Percentiles rank a stretch among this genome's conserved stretches.
Conservation (phyloP, 2,797 vertebrate species). For the Orestias chungarensis region DNA sequence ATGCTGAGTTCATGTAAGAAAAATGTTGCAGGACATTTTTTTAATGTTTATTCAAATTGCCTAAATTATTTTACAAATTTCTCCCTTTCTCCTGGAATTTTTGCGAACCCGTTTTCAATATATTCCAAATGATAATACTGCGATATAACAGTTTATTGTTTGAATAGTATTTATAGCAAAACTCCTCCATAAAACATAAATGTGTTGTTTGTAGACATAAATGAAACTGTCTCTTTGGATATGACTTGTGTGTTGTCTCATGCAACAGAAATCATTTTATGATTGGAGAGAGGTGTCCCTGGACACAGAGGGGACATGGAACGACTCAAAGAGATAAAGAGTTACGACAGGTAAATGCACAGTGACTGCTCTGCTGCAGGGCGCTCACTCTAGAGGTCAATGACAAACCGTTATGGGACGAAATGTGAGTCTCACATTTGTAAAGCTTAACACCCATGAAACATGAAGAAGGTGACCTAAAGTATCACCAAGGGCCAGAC, state of each 20-base stretch:
- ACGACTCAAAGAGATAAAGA: conserved; percentile 59
- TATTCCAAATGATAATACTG: background rate
- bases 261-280: conserved; percentile 30
- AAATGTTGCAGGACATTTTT: conserved; percentile 49
- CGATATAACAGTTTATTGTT: background rate
- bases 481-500: conserved; percentile 50
- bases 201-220: conserved; percentile 11
- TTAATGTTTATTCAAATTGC: conserved; percentile 71
- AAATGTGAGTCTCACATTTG: conserved; percentile 71
- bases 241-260: conserved; percentile 9
- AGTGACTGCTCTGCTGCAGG: conserved; percentile 33
- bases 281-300: conserved; percentile 6
- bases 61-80: conserved; percentile 74
- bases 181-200: background rate
- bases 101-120: conserved; percentile 35
- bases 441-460: conserved; percentile 71
- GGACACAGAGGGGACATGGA: conserved; percentile 19
- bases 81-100: conserved; percentile 50
- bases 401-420: conserved; percentile 54
- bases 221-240: background rate
- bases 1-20: conserved; percentile 15
- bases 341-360: conserved; percentile 56
- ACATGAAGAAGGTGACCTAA: conserved; percentile 73
- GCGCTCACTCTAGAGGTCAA: conserved; percentile 51
- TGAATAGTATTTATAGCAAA: background rate